Evolutionary conservation across 2,113 vertebrate species (phyloP), one percentile per base, ranked within the genome.

Genomic region (Corvus cornix): DNA sequence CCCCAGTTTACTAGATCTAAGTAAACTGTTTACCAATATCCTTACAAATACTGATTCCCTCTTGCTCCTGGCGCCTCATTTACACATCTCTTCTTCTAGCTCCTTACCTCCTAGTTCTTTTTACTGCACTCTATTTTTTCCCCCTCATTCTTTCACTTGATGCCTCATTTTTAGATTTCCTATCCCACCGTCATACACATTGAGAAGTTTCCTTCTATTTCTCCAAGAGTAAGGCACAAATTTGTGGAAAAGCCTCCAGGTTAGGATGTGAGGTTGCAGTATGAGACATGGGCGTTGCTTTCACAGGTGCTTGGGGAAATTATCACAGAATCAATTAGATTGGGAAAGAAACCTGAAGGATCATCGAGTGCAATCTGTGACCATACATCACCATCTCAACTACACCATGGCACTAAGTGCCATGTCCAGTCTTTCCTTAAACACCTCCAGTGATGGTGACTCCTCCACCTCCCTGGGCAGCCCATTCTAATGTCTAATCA

Each of bases 211-310:
- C 19, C 19, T 52, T 46, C 26, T 5, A 1, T 18, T 53, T 53
- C 26, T 75, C 16, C 43, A 11, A 19, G 5, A 19, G n/a, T 33
- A 21, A 27, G 21, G 7, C 3, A 15, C 8, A 12, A 4, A 7
- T 16, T 5, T 8, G 11, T 10, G 24, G 27, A 18, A 49, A 33
- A 68, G 35, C 39, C 23, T 6, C 3, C 1, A 7, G 21, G 31
- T 33, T 20, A 18, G 5, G 28, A 18, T 1, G 10, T 7, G 35
- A 13, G 26, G 21, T 13, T 14, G 14, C 26, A 35, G 15, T 4
- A 14, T 0, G 5, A 30, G 52, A 30, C 7, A 4, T 0, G 0
- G 37, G 35, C 1, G 0, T 1, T n/a, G 35, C 63, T 73, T 28
- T 24, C 62, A 22, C 4, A 7, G 16, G 24, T 9, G 19, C 13